Evolutionary conservation across 2,113 vertebrate genomes (phyloP).

Genomic region (Porphyrio hochstetteri): DNA sequence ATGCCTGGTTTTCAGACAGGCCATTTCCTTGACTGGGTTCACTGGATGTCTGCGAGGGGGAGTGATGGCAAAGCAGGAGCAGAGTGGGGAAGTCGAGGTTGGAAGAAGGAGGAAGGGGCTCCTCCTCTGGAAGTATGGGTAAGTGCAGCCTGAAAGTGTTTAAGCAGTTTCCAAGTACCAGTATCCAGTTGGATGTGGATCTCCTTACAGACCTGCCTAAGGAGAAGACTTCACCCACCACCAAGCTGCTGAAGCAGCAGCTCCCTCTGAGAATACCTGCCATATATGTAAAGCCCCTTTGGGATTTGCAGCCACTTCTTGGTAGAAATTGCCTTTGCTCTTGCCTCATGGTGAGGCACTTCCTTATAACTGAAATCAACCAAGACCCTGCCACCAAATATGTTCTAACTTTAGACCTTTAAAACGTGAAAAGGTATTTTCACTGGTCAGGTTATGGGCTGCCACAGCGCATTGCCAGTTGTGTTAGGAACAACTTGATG

Average conservation of each 20-base stretch:
- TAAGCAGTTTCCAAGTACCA: background rate
- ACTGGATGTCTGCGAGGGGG: background rate
- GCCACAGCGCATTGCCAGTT: background rate
- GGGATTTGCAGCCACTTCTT: background rate
- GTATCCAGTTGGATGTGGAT: background rate
- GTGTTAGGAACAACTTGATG: background rate
- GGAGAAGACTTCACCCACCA: background rate
- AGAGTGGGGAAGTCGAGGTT: accelerated
- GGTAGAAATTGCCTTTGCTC: background rate
- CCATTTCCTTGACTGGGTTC: background rate
- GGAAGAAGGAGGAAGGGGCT: background rate
- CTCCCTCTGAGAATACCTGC: background rate
- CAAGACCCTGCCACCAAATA: background rate
- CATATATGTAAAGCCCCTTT: background rate
- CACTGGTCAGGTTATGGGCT: background rate
- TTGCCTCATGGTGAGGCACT: background rate
- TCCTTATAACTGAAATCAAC: background rate
- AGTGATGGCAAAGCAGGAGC: accelerated
- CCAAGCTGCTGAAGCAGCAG: background rate
- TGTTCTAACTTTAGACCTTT: background rate
- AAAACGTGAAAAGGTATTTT: background rate
- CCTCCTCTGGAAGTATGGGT: background rate
- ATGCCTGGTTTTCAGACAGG: background rate
- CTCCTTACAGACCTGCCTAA: background rate
- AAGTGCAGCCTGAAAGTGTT: background rate